Base-by-base conservation (phyloP, 2,113 vertebrate species). In the Lonchura striata region DNA sequence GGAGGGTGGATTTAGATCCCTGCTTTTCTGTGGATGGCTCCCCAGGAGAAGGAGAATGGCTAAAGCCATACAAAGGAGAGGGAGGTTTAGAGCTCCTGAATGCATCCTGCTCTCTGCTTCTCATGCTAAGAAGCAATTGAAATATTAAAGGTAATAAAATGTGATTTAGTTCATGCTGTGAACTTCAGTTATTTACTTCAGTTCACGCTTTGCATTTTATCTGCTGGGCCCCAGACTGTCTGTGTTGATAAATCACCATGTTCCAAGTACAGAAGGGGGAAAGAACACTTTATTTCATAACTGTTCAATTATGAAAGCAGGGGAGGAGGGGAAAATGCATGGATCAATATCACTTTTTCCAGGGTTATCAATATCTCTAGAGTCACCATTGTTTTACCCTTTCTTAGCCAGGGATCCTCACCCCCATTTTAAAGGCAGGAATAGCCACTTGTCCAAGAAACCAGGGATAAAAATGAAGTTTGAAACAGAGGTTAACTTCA, bases 101-200 rank as follows among this genome's bases (percentile, higher is more conserved):
- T 37, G 9, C 47, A 68, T 23, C 35, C 74, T 78, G 70, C 15
- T 86, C 49, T 74, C 92, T 87, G 80, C 85, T 96, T 94, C 75
- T 95, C 52, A 81, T 90, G 90, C 84, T 92, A 95, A 96, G 91
- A 90, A 94, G 66, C 95, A 94, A 96, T 75, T 97, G 93, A 96
- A 97, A 94, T 97, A 95, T 94, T 96, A 96, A 95, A 95, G 83
- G 83, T 93, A 95, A 95, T 96, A 95, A 96, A 96, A 94, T 2
- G 25, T 96, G 85, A 97, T 96, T 96, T 96, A 96, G 82, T 89
- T 96, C 95, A 82, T 72, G 77, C 90, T 97, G 95, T 86, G 95
- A 94, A 87, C 93, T 93, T 97, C 92, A 91, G 92, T 97, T 94
- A 92, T 96, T 96, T 96, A 96, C 90, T 95, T 96, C 94, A 93